phyloP scores from a whole-genome alignment of 2,888 invertebrate species.

The Neoaliturus tenellus region DNA sequence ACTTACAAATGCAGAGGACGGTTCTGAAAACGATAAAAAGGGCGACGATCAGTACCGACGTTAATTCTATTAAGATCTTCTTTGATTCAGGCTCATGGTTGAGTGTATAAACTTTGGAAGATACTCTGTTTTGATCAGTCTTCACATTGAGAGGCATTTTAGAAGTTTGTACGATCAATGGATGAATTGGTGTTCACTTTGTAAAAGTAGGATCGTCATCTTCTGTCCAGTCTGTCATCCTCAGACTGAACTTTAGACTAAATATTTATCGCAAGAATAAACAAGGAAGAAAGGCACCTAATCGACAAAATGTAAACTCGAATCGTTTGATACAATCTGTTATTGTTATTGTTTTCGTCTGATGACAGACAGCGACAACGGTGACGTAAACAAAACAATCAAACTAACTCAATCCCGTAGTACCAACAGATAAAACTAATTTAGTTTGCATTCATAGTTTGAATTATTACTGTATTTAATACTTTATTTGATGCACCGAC shows the following conservation, averaged over 20 bases:
- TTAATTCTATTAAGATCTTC: conserved; percentile 19
- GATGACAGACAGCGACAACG: too few species aligned
- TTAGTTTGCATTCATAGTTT: too few species aligned
- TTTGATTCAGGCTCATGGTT: conserved; percentile 2
- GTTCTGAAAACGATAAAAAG: neutral
- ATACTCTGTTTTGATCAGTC: neutral
- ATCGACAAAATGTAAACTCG: neutral
- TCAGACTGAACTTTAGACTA: neutral
- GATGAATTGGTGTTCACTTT: neutral
- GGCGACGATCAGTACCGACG: neutral
- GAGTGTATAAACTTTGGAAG: neutral
- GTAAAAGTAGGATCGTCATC: neutral
- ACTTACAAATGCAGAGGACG: conserved; percentile 2
- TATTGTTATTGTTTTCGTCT: too few species aligned
- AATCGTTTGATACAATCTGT: too few species aligned
- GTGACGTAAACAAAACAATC: too few species aligned
- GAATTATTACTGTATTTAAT: too few species aligned
- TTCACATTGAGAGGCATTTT: neutral
- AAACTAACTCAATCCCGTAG: too few species aligned
- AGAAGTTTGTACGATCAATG: neutral
- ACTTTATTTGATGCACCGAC: too few species aligned
- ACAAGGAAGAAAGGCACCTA: neutral
- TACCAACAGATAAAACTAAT: too few species aligned
- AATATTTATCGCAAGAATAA: neutral
- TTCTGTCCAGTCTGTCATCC: neutral